Conservation (phyloP, 2,113 vertebrate species). For the Perccottus glenii region DNA sequence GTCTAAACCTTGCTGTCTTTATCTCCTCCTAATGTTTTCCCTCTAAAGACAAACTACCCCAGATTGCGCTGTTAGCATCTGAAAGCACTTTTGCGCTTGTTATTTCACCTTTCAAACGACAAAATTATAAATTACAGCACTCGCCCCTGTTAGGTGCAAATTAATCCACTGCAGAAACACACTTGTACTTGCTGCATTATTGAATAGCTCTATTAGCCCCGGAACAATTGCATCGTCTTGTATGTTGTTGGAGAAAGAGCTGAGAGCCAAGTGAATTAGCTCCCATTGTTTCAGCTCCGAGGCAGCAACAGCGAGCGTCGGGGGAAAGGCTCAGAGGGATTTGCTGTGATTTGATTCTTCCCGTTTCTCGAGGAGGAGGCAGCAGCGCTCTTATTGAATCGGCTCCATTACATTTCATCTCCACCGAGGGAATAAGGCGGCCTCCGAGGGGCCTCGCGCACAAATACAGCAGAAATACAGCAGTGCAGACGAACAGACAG, state of each 20-base stretch:
- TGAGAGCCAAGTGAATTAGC: slow-evolving; percentile 50
- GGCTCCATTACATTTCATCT: slow-evolving; percentile 73
- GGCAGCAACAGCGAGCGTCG: slow-evolving; percentile 47
- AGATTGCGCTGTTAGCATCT: slow-evolving; percentile 14
- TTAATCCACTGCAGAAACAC: slow-evolving; percentile 26
- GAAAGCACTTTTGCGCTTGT: slow-evolving; percentile 31
- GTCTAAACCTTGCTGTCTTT: slow-evolving; percentile 16
- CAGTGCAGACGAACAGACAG: slow-evolving; percentile 14
- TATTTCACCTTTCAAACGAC: slow-evolving; percentile 1
- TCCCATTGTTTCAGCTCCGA: slow-evolving; percentile 53
- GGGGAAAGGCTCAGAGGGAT: slow-evolving; percentile 62
- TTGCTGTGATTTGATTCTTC: slow-evolving; percentile 64
- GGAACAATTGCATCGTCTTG: slow-evolving; percentile 12
- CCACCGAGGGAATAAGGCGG: slow-evolving; percentile 54
- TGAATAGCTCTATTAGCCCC: slow-evolving; percentile 29
- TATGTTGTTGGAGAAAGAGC: slow-evolving; percentile 13
- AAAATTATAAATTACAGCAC: too few species aligned
- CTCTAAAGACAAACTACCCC: background rate
- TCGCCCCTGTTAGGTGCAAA: background rate
- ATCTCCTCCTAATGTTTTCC: slow-evolving; percentile 26
- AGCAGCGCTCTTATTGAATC: slow-evolving; percentile 68
- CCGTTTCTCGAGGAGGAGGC: slow-evolving; percentile 39
- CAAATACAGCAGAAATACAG: slow-evolving; percentile 52
- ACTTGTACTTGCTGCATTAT: background rate
- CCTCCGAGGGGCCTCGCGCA: slow-evolving; percentile 17